Evolutionary conservation across 2,888 invertebrate species (phyloP).

Genomic region (Melitaea athalia): DNA sequence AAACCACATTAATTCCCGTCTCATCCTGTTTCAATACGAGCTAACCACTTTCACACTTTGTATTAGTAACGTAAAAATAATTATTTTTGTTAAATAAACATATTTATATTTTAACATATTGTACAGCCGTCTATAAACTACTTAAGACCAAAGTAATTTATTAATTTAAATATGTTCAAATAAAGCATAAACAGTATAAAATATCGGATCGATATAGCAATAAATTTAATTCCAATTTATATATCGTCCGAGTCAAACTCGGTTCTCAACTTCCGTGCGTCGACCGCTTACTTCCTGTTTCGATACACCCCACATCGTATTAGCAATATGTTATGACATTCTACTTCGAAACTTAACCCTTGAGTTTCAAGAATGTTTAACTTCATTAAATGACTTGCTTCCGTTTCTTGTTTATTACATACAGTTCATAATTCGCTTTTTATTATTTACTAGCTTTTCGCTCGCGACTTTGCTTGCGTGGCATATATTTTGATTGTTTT

Average conservation of each 20-base stretch:
- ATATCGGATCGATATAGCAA: neutral
- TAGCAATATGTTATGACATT: constrained; percentile 34
- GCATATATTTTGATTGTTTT: no score
- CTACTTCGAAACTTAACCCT: constrained; percentile 12
- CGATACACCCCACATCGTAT: constrained; percentile 23
- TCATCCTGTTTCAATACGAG: constrained; percentile 43
- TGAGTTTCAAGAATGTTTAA: constrained; percentile 13
- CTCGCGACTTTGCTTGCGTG: no score
- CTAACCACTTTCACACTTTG: constrained; percentile 36
- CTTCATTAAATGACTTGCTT: neutral
- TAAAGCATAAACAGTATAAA: neutral
- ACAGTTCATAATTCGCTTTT: neutral
- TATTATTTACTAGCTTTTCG: neutral
- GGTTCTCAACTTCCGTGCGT: neutral
- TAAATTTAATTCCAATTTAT: constrained; percentile 6
- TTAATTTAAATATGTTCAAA: no score
- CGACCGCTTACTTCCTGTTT: constrained; percentile 4
- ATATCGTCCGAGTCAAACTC: constrained; percentile 6
- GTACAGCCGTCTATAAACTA: no score
- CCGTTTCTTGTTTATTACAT: neutral
- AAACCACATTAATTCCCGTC: constrained; percentile 51
- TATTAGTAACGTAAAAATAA: neutral
- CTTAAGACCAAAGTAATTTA: no score
- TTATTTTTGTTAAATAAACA: neutral
- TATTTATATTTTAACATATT: no score